Conservation (phyloP, 1,140 invertebrate genomes). For the Nilaparvata lugens region DNA sequence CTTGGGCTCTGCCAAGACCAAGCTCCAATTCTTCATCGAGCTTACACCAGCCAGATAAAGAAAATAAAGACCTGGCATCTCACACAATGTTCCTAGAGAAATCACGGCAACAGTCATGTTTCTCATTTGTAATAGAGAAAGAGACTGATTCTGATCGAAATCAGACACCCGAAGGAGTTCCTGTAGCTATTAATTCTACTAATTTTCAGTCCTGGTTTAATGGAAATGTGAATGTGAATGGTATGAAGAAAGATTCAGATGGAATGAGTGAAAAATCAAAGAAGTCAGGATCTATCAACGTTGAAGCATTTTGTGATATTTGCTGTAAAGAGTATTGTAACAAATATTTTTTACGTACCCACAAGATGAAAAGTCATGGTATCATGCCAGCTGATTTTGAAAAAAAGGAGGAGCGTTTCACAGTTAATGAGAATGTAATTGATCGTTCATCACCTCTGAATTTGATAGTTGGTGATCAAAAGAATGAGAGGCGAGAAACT, state of each 20-base stretch:
- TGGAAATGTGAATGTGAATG: too few relatives aligned
- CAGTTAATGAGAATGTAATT: constrained; percentile 18
- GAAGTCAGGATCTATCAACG: constrained; percentile 12
- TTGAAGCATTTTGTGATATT: constrained; percentile 72
- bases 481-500: constrained; percentile 17
- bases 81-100: too few relatives aligned
- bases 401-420: constrained; percentile 35
- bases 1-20: too few relatives aligned
- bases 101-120: too few relatives aligned
- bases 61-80: too few relatives aligned
- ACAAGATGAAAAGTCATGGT: constrained; percentile 78
- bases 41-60: too few relatives aligned
- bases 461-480: constrained; percentile 16
- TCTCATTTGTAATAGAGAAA: too few relatives aligned
- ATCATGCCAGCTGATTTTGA: constrained; percentile 50
- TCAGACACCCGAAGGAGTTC: too few relatives aligned
- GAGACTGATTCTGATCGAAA: too few relatives aligned
- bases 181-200: too few relatives aligned
- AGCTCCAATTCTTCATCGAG: too few relatives aligned
- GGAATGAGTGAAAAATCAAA: constrained; percentile 15
- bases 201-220: too few relatives aligned
- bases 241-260: constrained; percentile 13
- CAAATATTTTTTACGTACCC: constrained; percentile 86
- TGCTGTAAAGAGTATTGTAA: constrained; percentile 94
- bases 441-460: constrained; percentile 16